These are phyloP conservation scores for Eugnorisma glareosa DNA, from an alignment of 2,888 invertebrate species.

Conservation along the genomic window DNA sequence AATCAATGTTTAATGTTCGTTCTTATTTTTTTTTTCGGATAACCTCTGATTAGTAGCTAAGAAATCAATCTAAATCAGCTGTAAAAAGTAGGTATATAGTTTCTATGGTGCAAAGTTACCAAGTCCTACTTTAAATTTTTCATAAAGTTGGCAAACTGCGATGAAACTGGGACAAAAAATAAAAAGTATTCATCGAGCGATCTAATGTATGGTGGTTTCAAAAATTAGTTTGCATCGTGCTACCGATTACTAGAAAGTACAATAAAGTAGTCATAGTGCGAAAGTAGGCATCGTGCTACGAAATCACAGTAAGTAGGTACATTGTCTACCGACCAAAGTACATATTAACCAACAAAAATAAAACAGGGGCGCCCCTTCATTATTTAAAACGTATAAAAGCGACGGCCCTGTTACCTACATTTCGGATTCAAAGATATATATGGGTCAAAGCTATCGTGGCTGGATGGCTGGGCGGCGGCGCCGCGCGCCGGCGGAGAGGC, in stretches of 20 bases:
- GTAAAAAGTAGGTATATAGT: neutral
- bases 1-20: neutral
- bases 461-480: neutral
- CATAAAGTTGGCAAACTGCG: too few species aligned
- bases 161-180: too few species aligned
- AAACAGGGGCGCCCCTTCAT: constrained; percentile 8
- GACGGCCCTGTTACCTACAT: constrained; percentile 40
- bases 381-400: constrained; percentile 23
- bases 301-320: neutral
- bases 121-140: too few species aligned
- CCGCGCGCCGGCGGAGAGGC: neutral
- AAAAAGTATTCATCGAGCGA: too few species aligned
- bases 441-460: constrained; percentile 52
- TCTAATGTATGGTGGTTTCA: too few species aligned
- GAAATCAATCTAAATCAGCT: neutral
- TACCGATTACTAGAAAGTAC: too few species aligned
- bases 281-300: too few species aligned
- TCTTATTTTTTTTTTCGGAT: neutral
- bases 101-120: neutral
- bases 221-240: too few species aligned
- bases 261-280: too few species aligned
- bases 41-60: neutral
- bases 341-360: neutral
- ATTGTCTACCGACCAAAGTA: neutral
- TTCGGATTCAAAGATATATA: constrained; percentile 52